These are phyloP conservation scores for Amorpha juglandis DNA, from an alignment of 2,888 invertebrate genomes.

Conservation along the genomic window DNA sequence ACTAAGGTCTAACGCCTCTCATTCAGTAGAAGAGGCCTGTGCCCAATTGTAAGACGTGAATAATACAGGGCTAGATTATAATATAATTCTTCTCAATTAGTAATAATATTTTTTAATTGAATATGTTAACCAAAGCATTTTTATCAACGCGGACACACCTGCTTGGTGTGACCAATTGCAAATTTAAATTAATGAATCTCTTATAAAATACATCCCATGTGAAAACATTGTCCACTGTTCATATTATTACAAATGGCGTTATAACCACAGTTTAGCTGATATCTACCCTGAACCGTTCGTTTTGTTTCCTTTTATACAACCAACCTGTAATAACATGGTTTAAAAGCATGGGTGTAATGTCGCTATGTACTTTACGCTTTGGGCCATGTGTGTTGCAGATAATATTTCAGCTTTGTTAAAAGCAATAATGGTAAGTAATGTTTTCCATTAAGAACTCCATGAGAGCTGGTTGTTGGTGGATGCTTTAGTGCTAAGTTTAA, in stretches of 20 bases:
- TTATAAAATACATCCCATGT: slow-evolving; percentile 7
- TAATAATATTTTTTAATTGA: slow-evolving; percentile 21
- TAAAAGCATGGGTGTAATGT: slow-evolving; percentile 33
- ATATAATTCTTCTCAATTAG: too few relatives aligned
- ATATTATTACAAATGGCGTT: slow-evolving; percentile 38
- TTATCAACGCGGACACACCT: background rate
- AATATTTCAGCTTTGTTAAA: slow-evolving; percentile 43
- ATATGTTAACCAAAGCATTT: background rate
- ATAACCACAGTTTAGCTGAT: slow-evolving; percentile 54
- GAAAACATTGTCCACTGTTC: slow-evolving; percentile 27
- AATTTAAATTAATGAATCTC: slow-evolving; percentile 24
- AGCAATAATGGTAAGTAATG: slow-evolving; percentile 31
- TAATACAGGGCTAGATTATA: too few relatives aligned
- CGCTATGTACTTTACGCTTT: slow-evolving; percentile 34
- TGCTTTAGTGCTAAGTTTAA: slow-evolving; percentile 29
- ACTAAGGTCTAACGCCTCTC: too few relatives aligned
- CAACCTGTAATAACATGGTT: slow-evolving; percentile 54
- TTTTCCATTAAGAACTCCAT: slow-evolving; percentile 32
- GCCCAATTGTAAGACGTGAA: too few relatives aligned
- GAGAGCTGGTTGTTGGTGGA: slow-evolving; percentile 31
- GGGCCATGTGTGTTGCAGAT: slow-evolving; percentile 41
- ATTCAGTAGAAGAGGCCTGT: too few relatives aligned
- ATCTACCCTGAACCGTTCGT: slow-evolving; percentile 52
- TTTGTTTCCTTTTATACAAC: slow-evolving; percentile 54
- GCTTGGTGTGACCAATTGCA: slow-evolving; percentile 3